These are phyloP conservation scores for Linnaemya vulpina DNA, from an alignment of 2,888 invertebrate species.

Conservation along the genomic window DNA sequence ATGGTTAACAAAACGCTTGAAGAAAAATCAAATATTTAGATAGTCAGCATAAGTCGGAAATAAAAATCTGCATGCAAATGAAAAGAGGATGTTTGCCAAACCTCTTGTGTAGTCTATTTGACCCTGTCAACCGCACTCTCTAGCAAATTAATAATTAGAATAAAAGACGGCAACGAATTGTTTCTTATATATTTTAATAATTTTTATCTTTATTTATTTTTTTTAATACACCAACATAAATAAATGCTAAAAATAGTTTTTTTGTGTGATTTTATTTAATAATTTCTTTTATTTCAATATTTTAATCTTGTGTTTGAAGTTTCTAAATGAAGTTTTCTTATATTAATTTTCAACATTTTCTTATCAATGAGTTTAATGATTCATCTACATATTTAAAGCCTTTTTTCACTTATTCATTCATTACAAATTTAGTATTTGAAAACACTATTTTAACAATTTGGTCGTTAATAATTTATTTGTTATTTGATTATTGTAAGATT, in stretches of 20 bases:
- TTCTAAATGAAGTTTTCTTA: slow-evolving; percentile 3
- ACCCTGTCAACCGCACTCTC: no score
- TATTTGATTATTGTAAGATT: neutral
- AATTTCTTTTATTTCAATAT: neutral
- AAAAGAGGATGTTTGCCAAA: no score
- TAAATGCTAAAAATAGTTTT: slow-evolving; percentile 51
- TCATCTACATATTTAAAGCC: slow-evolving; percentile 52
- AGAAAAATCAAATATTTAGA: no score
- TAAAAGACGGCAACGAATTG: slow-evolving; percentile 35
- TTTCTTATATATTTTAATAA: slow-evolving; percentile 40
- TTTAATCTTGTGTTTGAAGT: slow-evolving; percentile 16
- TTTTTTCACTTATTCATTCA: slow-evolving; percentile 18
- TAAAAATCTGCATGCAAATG: no score
- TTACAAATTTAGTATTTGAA: slow-evolving; percentile 14
- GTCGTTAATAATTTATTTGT: slow-evolving; percentile 63
- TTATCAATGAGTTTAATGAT: slow-evolving; percentile 22
- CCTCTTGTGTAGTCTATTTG: no score
- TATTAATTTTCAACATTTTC: slow-evolving; percentile 38
- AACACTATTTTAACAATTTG: slow-evolving; percentile 58
- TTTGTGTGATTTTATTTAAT: slow-evolving; percentile 22
- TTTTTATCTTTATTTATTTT: slow-evolving; percentile 45
- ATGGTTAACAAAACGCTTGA: no score
- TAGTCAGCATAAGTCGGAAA: no score
- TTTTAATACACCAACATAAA: slow-evolving; percentile 68
- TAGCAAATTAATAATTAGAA: neutral